A percentile compares a stretch with the other conserved stretches of the same genome.
These are phyloP conservation scores for Sakesphorus luctuosus DNA, from an alignment of 2,113 vertebrate genomes.

Conservation along the genomic window DNA sequence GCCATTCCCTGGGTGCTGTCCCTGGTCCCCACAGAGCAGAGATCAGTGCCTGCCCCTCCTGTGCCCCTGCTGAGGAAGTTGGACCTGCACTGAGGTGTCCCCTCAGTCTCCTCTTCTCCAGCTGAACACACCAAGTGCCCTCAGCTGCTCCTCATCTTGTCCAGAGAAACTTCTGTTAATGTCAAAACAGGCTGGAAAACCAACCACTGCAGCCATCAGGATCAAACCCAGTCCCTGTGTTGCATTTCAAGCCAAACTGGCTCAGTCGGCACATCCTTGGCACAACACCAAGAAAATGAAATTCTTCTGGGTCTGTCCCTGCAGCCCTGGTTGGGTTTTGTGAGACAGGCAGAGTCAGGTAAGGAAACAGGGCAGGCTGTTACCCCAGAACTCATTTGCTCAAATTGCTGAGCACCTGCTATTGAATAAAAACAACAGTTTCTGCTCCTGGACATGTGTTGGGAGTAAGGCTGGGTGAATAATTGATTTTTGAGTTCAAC, in stretches of 20 bases:
- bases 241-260: background rate
- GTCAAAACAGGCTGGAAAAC: background rate
- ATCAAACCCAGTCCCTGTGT: background rate
- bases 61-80: background rate
- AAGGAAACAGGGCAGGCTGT: background rate
- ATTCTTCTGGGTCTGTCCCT: background rate
- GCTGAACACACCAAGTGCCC: background rate
- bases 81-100: background rate
- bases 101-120: background rate
- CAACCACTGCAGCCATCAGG: background rate
- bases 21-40: background rate
- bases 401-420: background rate
- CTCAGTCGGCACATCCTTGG: background rate
- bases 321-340: background rate
- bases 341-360: background rate
- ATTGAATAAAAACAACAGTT: background rate
- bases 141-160: background rate
- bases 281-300: background rate
- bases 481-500: conserved; percentile 63
- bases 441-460: conserved; percentile 4
- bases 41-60: background rate
- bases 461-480: conserved; percentile 7
- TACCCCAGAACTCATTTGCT: background rate
- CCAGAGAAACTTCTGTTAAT: background rate
- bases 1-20: background rate